These are phyloP conservation scores for Agonopterix arenella DNA, from an alignment of 2,888 invertebrate genomes.

Conservation along the genomic window DNA sequence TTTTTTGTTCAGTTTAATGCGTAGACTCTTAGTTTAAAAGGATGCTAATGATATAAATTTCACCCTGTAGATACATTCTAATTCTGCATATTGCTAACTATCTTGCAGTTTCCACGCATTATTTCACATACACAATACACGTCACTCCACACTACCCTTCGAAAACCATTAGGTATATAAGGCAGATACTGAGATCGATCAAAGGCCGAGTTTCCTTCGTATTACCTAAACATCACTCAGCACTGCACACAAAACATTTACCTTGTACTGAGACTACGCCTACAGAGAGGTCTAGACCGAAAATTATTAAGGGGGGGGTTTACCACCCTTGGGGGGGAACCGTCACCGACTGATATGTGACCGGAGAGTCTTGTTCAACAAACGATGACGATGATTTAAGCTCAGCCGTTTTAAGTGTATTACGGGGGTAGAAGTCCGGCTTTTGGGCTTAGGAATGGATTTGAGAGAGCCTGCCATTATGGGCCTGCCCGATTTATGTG, in stretches of 20 bases:
- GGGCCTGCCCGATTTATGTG: constrained; percentile 61
- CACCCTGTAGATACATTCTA: no score
- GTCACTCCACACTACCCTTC: no score
- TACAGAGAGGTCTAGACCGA: constrained; percentile 56
- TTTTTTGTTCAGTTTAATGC: no score
- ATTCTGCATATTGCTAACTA: no score
- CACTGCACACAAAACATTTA: constrained; percentile 41
- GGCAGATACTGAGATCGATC: not conserved
- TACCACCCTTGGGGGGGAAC: constrained; percentile 21
- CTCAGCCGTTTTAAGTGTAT: constrained; percentile 76
- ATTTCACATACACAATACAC: no score
- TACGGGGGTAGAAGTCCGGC: constrained; percentile 71
- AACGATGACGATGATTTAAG: constrained; percentile 78
- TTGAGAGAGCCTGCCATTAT: constrained; percentile 69
- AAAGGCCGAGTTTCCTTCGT: constrained; percentile 14
- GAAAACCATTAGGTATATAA: no score
- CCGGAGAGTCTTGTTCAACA: constrained; percentile 77
- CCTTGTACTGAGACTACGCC: constrained; percentile 63
- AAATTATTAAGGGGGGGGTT: constrained; percentile 59
- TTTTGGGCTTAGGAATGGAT: constrained; percentile 68
- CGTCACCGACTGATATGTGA: constrained; percentile 71
- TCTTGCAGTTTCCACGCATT: no score
- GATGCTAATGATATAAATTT: no score
- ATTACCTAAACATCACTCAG: constrained; percentile 29
- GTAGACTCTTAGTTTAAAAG: no score